Evolutionary conservation across 2,888 invertebrate species (phyloP), one percentile per base, ranked within the genome.

Genomic region (Eupithecia dodoneata): DNA sequence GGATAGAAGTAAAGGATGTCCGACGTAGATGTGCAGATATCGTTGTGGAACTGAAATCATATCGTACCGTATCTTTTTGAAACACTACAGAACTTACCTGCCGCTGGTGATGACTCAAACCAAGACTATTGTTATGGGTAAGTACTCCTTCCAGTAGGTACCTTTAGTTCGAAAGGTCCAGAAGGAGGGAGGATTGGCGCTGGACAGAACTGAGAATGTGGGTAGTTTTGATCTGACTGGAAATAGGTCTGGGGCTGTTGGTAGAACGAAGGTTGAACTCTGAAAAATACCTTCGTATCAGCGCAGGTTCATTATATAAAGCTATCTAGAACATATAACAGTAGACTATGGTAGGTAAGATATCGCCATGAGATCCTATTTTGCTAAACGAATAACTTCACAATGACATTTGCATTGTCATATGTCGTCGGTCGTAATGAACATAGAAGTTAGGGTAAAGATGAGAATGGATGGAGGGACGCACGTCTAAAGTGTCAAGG

Each of bases 1-100:
- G 92, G 93, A 76, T 84, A 90, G 84, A 95, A 95, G 80, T 91
- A 92, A 73, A 88, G 87, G 42, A 95, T 87, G 79, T 95, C 95
- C 41, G 93, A 91, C 6, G 95, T 94, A 5, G 95, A 95, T 15
- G 94, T 93, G 77, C 88, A 86, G 63, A 79, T 81, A 81, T 95
- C 94, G 78, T 90, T 90, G 83, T 95, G 95, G 80, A 95, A 95
- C 95, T 95, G 89, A 67, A 87, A 86, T 72, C 18, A 75, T 73
- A 69, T 18, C 45, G 13, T 66, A 66, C 66, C 6, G 13, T 66
- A 63, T 12, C 30, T 30, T 4, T 30, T 63, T 63, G 4, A 65
- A 65, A 65, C 13, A 65, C 41, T 66, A 42, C 42, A 44, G 42
- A 41, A 30, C 41, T 42, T 66, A 44, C 42, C 42, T 41, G 41